Conservation (phyloP, 2,113 vertebrate species). For the Anguilla rostrata region DNA sequence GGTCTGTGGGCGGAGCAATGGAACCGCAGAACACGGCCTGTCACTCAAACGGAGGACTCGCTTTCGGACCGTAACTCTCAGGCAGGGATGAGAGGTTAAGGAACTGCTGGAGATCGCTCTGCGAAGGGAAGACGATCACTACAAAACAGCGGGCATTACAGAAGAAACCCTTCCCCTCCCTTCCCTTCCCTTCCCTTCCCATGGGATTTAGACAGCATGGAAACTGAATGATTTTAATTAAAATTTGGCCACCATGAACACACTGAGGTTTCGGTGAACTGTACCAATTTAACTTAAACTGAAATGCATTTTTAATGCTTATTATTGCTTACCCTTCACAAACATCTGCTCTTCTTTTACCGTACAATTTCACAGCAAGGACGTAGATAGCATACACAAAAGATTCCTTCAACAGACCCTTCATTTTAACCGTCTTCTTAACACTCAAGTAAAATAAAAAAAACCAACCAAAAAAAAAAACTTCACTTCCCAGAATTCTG, state of each 20-base stretch:
- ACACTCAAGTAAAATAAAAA: neutral
- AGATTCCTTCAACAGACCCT: constrained; percentile 43
- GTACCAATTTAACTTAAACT: neutral
- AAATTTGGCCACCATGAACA: neutral
- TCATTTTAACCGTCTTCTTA: neutral
- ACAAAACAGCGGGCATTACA: no score
- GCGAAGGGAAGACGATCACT: neutral
- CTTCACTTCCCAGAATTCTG: constrained; percentile 62
- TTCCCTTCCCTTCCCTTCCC: no score
- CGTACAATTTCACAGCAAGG: constrained; percentile 7
- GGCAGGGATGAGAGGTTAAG: neutral
- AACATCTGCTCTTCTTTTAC: neutral
- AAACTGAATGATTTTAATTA: neutral
- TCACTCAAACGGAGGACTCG: neutral
- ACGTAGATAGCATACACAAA: neutral
- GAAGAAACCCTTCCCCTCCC: no score
- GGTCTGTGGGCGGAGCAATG: neutral
- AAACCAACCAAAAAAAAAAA: neutral
- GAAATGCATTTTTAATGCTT: neutral
- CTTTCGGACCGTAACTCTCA: neutral
- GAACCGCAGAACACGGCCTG: neutral
- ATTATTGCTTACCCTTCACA: neutral
- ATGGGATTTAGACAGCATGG: neutral
- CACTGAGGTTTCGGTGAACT: neutral
- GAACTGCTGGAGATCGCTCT: neutral